Conservation (phyloP, 1,140 invertebrate species). For the Trachelipus rathkii region DNA sequence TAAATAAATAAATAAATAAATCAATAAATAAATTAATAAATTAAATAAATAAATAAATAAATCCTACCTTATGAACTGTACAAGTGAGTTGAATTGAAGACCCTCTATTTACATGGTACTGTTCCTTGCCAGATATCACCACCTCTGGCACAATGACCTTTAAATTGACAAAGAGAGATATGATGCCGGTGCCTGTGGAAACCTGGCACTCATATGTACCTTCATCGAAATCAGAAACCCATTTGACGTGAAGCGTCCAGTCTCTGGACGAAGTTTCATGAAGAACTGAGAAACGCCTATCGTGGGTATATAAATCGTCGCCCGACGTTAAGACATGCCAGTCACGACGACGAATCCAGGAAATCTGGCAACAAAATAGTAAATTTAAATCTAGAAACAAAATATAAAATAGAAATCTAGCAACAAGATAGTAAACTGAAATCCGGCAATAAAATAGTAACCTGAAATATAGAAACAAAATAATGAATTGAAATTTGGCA, state of each 20-base stretch:
- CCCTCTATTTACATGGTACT: conserved; percentile 82
- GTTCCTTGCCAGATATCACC: conserved; percentile 74
- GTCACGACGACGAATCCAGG: conserved; percentile 81
- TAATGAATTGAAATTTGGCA: too few species aligned
- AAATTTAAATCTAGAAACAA: too few species aligned
- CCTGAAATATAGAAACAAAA: too few species aligned
- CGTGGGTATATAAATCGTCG: conserved; percentile 82
- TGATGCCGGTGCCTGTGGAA: conserved; percentile 74
- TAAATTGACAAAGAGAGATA: conserved; percentile 81
- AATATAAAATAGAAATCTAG: too few species aligned
- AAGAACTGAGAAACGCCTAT: conserved; percentile 77
- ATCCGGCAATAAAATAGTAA: too few species aligned
- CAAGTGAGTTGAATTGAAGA: conserved; percentile 85
- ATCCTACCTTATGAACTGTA: conserved; percentile 65
- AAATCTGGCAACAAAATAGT: conserved; percentile 66
- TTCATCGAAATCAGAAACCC: conserved; percentile 82
- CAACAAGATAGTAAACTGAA: too few species aligned
- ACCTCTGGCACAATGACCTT: conserved; percentile 82
- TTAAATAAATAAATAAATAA: conserved; percentile 46
- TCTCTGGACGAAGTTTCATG: conserved; percentile 68
- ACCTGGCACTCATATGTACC: conserved; percentile 95
- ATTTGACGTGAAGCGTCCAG: conserved; percentile 91
- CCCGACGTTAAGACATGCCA: conserved; percentile 89
- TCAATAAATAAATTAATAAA: neutral
- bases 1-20: too few species aligned